phyloP scores from a whole-genome alignment of 2,797 vertebrate genomes.

The Hipposideros larvatus region DNA sequence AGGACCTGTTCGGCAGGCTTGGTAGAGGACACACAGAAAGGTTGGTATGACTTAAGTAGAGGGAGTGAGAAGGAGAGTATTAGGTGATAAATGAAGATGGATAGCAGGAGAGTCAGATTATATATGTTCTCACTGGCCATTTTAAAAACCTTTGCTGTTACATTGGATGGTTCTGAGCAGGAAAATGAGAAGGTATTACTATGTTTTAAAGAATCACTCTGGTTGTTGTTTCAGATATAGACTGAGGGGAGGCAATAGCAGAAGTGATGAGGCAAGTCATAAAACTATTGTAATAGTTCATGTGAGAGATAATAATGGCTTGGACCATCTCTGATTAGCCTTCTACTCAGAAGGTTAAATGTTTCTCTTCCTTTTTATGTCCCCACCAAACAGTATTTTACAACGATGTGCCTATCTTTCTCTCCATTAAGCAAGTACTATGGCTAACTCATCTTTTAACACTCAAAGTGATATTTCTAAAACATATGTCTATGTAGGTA shows the following conservation, averaged over 20 bases:
- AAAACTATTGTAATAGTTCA: background rate
- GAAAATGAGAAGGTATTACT: background rate
- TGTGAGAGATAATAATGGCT: background rate
- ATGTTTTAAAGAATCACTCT: background rate
- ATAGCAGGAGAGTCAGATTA: background rate
- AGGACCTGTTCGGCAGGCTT: background rate
- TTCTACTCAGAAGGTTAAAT: background rate
- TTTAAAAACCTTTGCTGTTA: too few species aligned
- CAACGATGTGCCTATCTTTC: background rate
- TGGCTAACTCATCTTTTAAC: background rate
- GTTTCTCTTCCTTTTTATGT: background rate
- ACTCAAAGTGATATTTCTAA: background rate
- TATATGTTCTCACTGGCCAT: background rate
- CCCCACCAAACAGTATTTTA: background rate
- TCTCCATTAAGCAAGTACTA: background rate
- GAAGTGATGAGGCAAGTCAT: background rate
- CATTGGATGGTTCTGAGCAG: background rate
- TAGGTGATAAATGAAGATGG: background rate
- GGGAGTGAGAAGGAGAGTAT: background rate
- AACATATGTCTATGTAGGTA: background rate
- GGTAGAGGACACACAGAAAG: background rate
- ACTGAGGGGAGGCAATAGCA: background rate
- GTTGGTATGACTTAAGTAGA: background rate
- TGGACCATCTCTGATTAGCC: background rate
- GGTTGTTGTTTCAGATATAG: background rate